Evolutionary conservation across 2,888 invertebrate species (phyloP).

Genomic region (Meteorus colon): DNA sequence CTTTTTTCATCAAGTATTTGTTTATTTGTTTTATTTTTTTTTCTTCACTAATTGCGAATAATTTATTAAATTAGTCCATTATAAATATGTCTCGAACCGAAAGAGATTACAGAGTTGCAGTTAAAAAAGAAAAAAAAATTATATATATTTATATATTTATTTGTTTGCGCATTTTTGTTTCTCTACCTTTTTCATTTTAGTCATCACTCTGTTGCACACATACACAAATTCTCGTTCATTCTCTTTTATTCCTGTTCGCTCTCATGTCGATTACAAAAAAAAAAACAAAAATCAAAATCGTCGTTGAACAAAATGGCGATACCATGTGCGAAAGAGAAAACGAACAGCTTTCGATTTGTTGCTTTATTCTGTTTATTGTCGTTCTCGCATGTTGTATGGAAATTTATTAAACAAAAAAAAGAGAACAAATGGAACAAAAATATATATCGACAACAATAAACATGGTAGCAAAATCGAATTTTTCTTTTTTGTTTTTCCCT

Average conservation of each 20-base stretch:
- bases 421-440: conserved; percentile 13
- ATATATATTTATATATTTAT: conserved; percentile 38
- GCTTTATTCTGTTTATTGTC: conserved; percentile 23
- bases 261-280: conserved; percentile 43
- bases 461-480: conserved; percentile 31
- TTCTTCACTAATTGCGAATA: conserved; percentile 50
- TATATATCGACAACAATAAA: conserved; percentile 15
- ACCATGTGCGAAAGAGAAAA: conserved; percentile 50
- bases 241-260: conserved; percentile 39
- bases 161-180: conserved; percentile 26
- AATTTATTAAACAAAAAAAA: conserved; percentile 30
- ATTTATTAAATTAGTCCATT: conserved; percentile 57
- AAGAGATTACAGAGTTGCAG: conserved; percentile 44
- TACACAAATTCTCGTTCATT: conserved; percentile 42
- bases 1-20: conserved; percentile 24
- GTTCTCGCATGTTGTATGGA: conserved; percentile 6
- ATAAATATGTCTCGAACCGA: conserved; percentile 53
- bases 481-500: not conserved
- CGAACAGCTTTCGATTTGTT: conserved; percentile 40
- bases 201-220: conserved; percentile 41
- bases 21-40: conserved; percentile 26
- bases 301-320: conserved; percentile 50
- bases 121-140: conserved; percentile 49
- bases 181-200: conserved; percentile 17
- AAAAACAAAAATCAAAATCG: conserved; percentile 20